Percentiles rank a stretch among this genome's conserved stretches.
Conservation (phyloP, 2,797 vertebrate species). For the Australoheros facetus region DNA sequence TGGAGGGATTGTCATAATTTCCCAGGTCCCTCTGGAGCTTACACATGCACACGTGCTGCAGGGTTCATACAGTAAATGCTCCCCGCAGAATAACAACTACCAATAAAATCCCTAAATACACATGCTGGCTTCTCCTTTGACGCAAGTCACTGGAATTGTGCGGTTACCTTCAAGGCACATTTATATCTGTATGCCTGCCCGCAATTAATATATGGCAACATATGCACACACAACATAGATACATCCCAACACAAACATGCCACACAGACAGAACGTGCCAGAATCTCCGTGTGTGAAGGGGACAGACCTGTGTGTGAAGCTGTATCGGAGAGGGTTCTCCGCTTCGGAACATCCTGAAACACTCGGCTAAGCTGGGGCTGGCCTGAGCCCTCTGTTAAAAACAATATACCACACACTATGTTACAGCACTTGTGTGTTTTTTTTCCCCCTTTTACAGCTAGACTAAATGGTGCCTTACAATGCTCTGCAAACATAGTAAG, state of each 20-base stretch:
- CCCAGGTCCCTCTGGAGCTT: constrained; percentile 58
- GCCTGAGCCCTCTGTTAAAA: constrained; percentile 98
- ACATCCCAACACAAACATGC: constrained; percentile 85
- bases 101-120: constrained; percentile 76
- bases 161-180: constrained; percentile 63
- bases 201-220: constrained; percentile 64
- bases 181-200: constrained; percentile 51
- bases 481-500: constrained; percentile 51
- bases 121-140: constrained; percentile 75
- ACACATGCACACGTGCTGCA: constrained; percentile 73
- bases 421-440: constrained; percentile 78
- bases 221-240: constrained; percentile 62
- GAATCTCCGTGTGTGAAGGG: constrained; percentile 83
- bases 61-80: constrained; percentile 62
- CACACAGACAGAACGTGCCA: constrained; percentile 84
- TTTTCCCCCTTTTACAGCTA: constrained; percentile 42
- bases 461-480: constrained; percentile 51
- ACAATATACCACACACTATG: constrained; percentile 92
- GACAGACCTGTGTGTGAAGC: constrained; percentile 95
- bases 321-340: constrained; percentile 97
- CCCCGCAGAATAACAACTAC: constrained; percentile 69
- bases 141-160: constrained; percentile 68
- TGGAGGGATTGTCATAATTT: constrained; percentile 48
- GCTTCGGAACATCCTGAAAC: constrained; percentile 99
- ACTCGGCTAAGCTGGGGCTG: constrained; percentile 97